These are phyloP conservation scores for Scaptomyza cyrtandrae DNA, from an alignment of 2,888 invertebrate genomes.

Conservation along the genomic window DNA sequence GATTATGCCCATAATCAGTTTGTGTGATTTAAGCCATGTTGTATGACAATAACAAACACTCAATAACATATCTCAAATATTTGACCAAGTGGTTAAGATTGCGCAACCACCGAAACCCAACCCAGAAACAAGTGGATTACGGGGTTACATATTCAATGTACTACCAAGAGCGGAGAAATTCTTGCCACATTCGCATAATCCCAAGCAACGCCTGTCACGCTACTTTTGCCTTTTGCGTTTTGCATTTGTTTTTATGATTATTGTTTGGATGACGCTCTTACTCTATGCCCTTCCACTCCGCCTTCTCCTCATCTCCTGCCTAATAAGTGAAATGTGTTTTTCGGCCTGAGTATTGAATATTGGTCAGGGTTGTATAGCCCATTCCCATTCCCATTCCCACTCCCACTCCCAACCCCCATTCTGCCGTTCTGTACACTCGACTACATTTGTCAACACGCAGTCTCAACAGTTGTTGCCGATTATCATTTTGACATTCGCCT, in stretches of 20 bases:
- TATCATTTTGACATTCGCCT: conserved; percentile 78
- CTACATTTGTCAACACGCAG: conserved; percentile 78
- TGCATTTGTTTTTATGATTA: conserved; percentile 82
- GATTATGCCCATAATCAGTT: conserved; percentile 50
- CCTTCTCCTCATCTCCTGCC: conserved; percentile 18
- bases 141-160: conserved; percentile 55
- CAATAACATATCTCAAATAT: conserved; percentile 62
- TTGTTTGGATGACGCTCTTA: conserved; percentile 65
- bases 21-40: conserved; percentile 45
- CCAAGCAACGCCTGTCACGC: conserved; percentile 27
- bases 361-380: conserved; percentile 42
- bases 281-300: not conserved
- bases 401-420: too few species aligned
- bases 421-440: conserved; percentile 18
- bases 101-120: conserved; percentile 34
- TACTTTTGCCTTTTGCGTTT: conserved; percentile 61
- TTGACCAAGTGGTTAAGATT: conserved; percentile 51
- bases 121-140: conserved; percentile 80
- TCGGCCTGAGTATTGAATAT: conserved; percentile 57
- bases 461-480: conserved; percentile 83
- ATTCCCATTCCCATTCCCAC: not conserved
- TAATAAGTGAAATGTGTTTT: conserved; percentile 82
- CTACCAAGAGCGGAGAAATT: not conserved
- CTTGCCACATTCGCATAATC: conserved; percentile 21
- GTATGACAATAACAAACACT: conserved; percentile 65